phyloP scores from a whole-genome alignment of 2,888 invertebrate species.

The Drosophila limbata region DNA sequence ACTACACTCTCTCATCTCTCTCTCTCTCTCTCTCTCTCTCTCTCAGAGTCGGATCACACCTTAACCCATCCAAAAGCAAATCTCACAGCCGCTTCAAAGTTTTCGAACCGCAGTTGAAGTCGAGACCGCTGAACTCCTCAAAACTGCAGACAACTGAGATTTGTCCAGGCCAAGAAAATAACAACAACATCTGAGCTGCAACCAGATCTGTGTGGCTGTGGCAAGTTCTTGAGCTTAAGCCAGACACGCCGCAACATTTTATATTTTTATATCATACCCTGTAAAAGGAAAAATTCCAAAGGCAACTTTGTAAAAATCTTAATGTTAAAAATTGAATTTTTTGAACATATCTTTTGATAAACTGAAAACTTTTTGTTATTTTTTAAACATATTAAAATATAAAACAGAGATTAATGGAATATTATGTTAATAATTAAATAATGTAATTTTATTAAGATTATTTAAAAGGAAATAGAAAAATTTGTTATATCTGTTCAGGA shows the following conservation, averaged over 20 bases:
- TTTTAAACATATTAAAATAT: too few relatives aligned
- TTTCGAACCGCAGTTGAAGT: constrained; percentile 58
- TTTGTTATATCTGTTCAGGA: too few relatives aligned
- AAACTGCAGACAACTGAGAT: constrained; percentile 59
- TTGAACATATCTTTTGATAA: too few relatives aligned
- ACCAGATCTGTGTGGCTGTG: constrained; percentile 18
- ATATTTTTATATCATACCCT: constrained; percentile 36
- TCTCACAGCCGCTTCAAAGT: constrained; percentile 37
- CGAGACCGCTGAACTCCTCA: constrained; percentile 27
- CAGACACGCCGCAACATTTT: constrained; percentile 31
- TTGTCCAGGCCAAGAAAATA: constrained; percentile 10
- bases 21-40: neutral
- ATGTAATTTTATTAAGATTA: too few relatives aligned
- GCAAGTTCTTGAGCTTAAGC: constrained; percentile 14
- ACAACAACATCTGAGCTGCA: neutral
- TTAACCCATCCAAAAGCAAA: constrained; percentile 15
- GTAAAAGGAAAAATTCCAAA: neutral
- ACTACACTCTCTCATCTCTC: constrained; percentile 9
- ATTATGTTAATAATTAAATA: too few relatives aligned
- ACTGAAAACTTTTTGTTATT: too few relatives aligned
- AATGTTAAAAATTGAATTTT: neutral
- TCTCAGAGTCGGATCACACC: constrained; percentile 25
- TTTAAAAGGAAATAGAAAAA: too few relatives aligned
- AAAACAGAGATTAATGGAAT: too few relatives aligned
- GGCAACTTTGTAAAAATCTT: neutral